Evolutionary conservation across 2,888 invertebrate species (phyloP).

Genomic region (Adineta ricciae): DNA sequence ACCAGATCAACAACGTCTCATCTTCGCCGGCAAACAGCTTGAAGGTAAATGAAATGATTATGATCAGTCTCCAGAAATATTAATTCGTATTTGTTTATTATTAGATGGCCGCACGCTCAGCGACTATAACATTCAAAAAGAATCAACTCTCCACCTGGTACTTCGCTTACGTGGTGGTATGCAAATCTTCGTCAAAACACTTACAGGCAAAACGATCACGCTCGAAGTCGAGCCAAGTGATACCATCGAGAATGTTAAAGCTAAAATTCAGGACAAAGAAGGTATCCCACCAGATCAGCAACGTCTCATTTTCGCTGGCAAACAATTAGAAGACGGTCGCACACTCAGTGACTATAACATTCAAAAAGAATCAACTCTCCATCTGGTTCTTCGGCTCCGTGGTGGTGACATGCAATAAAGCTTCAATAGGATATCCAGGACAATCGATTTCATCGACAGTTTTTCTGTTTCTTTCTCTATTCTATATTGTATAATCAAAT

Average conservation of each 20-base stretch:
- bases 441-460: background rate
- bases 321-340: constrained; percentile 52
- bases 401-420: background rate
- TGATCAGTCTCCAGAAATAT: too few relatives aligned
- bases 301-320: constrained; percentile 41
- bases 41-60: too few relatives aligned
- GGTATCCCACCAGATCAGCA: constrained; percentile 44
- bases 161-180: constrained; percentile 46
- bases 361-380: constrained; percentile 69
- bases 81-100: too few relatives aligned
- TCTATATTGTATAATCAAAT: background rate
- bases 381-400: constrained; percentile 60
- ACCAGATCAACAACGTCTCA: constrained; percentile 45
- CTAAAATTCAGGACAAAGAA: constrained; percentile 40
- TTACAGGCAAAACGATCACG: constrained; percentile 35
- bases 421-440: background rate
- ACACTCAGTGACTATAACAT: constrained; percentile 59
- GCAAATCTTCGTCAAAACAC: constrained; percentile 63
- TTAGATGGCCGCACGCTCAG: constrained; percentile 41
- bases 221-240: constrained; percentile 63
- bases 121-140: constrained; percentile 60
- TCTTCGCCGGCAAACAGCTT: constrained; percentile 42
- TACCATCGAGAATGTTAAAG: constrained; percentile 77
- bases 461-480: background rate
- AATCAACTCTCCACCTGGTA: constrained; percentile 60